Percentiles rank a stretch among this genome's conserved stretches.
Conservation (phyloP, 2,797 vertebrate genomes). For the Eupleurogrammus muticus region DNA sequence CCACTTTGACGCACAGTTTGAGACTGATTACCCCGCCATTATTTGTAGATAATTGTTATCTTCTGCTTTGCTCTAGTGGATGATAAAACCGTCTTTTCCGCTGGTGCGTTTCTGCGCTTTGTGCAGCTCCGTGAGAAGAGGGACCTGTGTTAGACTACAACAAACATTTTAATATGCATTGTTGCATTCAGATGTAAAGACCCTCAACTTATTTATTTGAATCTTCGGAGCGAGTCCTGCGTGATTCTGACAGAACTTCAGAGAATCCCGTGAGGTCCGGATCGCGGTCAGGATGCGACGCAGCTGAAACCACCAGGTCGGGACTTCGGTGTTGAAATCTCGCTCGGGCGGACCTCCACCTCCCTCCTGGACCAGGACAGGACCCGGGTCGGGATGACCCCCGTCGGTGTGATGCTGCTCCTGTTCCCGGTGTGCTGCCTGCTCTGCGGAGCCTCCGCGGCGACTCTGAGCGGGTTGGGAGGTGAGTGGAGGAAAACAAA, state of each 20-base stretch:
- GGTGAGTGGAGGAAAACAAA: constrained; percentile 59
- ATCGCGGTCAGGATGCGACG: constrained; percentile 61
- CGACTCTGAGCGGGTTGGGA: constrained; percentile 60
- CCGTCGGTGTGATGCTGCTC: constrained; percentile 29
- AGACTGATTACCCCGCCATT: neutral
- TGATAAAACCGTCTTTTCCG: constrained; percentile 9
- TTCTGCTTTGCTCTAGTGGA: constrained; percentile 4
- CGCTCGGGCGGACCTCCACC: constrained; percentile 34
- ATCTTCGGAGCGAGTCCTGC: constrained; percentile 1
- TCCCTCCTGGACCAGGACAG: constrained; percentile 32
- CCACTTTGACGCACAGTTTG: constrained; percentile 60
- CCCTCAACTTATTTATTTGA: constrained; percentile 1
- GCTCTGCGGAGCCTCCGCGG: constrained; percentile 64
- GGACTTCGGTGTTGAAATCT: constrained; percentile 53
- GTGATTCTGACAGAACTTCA: constrained; percentile 7
- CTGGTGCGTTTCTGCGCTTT: constrained; percentile 51
- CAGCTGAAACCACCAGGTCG: constrained; percentile 67
- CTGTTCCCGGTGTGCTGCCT: constrained; percentile 54
- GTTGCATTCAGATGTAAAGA: constrained; percentile 8
- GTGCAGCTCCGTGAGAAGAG: constrained; percentile 35
- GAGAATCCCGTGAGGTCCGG: constrained; percentile 10
- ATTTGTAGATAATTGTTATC: neutral
- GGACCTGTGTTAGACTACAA: constrained; percentile 31
- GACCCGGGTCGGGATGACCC: constrained; percentile 61
- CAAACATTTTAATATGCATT: neutral